phyloP scores from a whole-genome alignment of 2,797 vertebrate genomes.

The Petrocephalus sullivani region DNA sequence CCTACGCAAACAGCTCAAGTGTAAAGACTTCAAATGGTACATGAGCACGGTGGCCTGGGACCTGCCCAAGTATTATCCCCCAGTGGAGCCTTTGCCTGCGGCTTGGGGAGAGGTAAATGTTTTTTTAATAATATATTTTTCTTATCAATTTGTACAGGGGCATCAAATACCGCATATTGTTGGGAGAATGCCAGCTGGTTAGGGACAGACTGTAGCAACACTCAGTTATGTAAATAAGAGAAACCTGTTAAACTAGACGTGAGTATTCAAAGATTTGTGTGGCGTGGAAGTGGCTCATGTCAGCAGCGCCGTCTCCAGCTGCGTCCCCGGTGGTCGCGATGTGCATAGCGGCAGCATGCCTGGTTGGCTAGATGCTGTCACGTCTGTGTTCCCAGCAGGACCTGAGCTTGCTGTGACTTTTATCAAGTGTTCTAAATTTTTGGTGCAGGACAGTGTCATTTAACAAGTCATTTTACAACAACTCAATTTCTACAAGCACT shows the following conservation, averaged over 20 bases:
- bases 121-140: not conserved
- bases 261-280: not conserved
- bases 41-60: constrained; percentile 84
- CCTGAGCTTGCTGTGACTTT: not conserved
- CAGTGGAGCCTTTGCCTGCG: constrained; percentile 76
- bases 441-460: not conserved
- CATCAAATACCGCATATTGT: not conserved
- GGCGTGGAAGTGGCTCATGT: not conserved
- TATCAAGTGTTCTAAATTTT: not conserved
- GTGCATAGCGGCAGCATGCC: not conserved
- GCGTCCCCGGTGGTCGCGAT: not conserved
- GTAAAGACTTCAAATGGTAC: constrained; percentile 87
- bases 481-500: not conserved
- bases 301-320: not conserved
- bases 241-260: not conserved
- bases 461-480: not conserved
- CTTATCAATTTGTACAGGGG: not conserved
- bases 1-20: constrained; percentile 75
- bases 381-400: not conserved
- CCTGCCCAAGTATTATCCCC: constrained; percentile 78
- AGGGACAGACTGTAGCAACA: not conserved
- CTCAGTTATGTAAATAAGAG: not conserved
- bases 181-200: not conserved
- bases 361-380: not conserved
- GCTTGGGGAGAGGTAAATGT: constrained; percentile 78